Percentiles rank a stretch among this genome's conserved stretches.
Evolutionary conservation across 2,113 vertebrate species (phyloP).

Genomic region (Mastomys coucha): DNA sequence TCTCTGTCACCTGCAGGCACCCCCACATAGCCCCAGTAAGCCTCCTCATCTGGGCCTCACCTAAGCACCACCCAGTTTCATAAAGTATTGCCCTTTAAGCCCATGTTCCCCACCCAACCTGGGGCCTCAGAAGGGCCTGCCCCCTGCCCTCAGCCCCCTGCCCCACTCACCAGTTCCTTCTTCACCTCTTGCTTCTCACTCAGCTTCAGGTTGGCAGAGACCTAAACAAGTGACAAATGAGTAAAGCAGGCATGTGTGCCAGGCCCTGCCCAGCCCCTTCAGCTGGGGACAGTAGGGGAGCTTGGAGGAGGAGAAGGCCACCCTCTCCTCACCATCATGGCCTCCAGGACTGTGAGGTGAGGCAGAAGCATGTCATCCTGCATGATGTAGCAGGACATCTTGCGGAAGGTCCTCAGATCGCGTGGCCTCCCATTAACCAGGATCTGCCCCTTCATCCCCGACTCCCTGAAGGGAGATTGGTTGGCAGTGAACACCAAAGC

Average conservation of each 20-base stretch:
- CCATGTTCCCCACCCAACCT: neutral
- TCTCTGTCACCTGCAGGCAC: slow-evolving; percentile 94
- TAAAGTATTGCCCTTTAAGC: neutral
- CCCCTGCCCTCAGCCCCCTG: neutral
- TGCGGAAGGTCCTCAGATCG: slow-evolving; percentile 97
- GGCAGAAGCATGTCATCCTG: slow-evolving; percentile 99
- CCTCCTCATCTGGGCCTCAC: neutral
- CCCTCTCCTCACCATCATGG: slow-evolving; percentile 95
- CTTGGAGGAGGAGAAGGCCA: neutral
- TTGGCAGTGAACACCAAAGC: neutral
- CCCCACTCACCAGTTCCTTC: slow-evolving; percentile 94
- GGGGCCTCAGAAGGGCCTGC: neutral
- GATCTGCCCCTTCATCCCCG: slow-evolving; percentile 98
- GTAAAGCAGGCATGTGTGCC: fast-evolving
- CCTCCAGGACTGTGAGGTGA: slow-evolving; percentile 94
- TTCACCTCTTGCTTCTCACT: slow-evolving; percentile 97
- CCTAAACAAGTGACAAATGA: slow-evolving; percentile 85
- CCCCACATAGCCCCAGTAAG: slow-evolving; percentile 51
- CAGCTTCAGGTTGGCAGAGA: slow-evolving; percentile 97
- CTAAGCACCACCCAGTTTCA: neutral
- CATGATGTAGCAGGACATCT: slow-evolving; percentile 99
- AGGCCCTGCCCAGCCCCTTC: neutral
- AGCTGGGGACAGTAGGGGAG: neutral
- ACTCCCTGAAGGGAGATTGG: slow-evolving; percentile 88
- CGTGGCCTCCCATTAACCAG: slow-evolving; percentile 94